A percentile compares a stretch with the other conserved stretches of the same genome.
These are phyloP conservation scores for Rattus rattus DNA, from an alignment of 2,113 vertebrate genomes.

Conservation along the genomic window DNA sequence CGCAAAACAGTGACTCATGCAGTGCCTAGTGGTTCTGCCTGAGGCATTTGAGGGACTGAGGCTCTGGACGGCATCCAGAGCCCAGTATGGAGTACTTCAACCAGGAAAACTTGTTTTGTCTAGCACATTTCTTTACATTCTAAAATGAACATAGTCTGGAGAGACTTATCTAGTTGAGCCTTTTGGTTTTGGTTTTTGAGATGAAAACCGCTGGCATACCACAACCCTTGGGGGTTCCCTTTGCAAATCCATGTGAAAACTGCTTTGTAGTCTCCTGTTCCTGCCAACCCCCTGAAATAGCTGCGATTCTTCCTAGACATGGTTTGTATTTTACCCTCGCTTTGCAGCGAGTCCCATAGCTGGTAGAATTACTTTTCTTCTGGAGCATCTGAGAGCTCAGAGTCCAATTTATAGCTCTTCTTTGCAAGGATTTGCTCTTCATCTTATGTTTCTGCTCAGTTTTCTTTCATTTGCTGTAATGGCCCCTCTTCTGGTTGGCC, in stretches of 20 bases:
- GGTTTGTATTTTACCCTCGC: background rate
- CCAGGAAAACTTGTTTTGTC: background rate
- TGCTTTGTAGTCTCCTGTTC: background rate
- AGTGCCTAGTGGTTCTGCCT: background rate
- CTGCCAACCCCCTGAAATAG: background rate
- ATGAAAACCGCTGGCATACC: slow-evolving; percentile 12
- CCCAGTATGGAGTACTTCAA: background rate
- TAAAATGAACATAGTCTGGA: slow-evolving; percentile 13
- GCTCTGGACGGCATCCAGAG: background rate
- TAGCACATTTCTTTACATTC: slow-evolving; percentile 2
- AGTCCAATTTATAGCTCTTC: background rate
- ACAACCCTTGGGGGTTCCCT: background rate
- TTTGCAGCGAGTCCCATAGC: background rate
- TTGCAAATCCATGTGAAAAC: background rate
- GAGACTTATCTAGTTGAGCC: background rate
- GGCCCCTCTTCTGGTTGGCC: background rate
- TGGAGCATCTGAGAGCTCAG: slow-evolving; percentile 13
- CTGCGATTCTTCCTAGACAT: background rate
- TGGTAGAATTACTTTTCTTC: background rate
- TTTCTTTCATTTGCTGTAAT: slow-evolving; percentile 7
- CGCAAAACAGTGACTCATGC: background rate
- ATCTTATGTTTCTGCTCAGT: background rate
- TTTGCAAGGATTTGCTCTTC: slow-evolving; percentile 2
- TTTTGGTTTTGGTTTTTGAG: slow-evolving; percentile 20
- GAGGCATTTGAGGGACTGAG: background rate